Evolutionary conservation across 2,888 invertebrate genomes (phyloP).

Genomic region (Philereme transversata): DNA sequence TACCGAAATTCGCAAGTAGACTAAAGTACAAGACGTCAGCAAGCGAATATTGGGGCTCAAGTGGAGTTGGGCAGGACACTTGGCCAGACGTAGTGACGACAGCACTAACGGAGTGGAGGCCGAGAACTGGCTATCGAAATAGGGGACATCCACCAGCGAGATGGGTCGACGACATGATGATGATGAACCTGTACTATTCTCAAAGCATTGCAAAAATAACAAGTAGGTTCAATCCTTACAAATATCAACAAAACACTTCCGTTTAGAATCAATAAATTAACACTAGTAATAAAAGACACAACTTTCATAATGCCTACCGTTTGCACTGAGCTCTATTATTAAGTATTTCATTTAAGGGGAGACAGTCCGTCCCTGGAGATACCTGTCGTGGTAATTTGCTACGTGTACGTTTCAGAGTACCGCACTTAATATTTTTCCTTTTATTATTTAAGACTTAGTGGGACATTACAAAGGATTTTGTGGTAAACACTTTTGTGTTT

Average conservation of each 20-base stretch:
- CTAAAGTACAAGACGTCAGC: no score
- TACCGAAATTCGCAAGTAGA: no score
- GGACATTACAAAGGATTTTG: constrained; percentile 50
- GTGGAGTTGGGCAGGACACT: no score
- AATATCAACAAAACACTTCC: constrained; percentile 1
- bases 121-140: no score
- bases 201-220: no score
- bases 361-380: constrained; percentile 66
- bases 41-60: no score
- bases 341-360: constrained; percentile 77
- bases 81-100: no score
- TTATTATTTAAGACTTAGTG: constrained; percentile 64
- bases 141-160: no score
- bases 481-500: constrained; percentile 41
- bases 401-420: constrained; percentile 55
- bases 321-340: constrained; percentile 73
- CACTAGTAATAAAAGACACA: constrained; percentile 55
- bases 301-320: constrained; percentile 58
- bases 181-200: no score
- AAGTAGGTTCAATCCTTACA: neutral
- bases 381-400: constrained; percentile 77
- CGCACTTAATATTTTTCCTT: constrained; percentile 56
- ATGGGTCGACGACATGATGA: no score
- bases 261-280: constrained; percentile 51
- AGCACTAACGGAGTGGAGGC: no score